Percentiles rank a stretch among this genome's conserved stretches.
Evolutionary conservation across 92 coral and sea anemone genomes (phyloP).

Genomic region (Palythoa caribaeorum): DNA sequence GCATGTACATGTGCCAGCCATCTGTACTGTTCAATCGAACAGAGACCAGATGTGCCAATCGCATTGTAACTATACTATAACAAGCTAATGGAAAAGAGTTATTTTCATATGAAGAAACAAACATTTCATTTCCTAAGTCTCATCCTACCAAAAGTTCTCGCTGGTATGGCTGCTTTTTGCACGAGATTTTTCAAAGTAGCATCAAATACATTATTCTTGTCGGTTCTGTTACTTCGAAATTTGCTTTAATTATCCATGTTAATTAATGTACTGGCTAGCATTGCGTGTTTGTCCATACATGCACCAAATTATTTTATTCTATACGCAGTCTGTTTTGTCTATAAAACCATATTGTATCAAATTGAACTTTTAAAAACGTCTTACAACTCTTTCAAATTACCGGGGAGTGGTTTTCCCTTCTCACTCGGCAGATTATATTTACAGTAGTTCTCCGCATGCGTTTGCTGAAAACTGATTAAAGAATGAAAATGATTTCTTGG

Average conservation of each 20-base stretch:
- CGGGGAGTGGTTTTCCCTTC: neutral
- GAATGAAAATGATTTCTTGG: neutral
- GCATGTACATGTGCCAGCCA: slow-evolving; percentile 13
- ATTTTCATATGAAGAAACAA: neutral
- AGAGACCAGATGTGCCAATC: slow-evolving; percentile 4
- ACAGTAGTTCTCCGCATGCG: neutral
- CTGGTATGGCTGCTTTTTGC: neutral
- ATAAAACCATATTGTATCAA: neutral
- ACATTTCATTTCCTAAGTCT: neutral
- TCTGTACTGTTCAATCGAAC: slow-evolving; percentile 20
- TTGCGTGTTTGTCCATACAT: neutral
- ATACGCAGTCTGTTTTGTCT: neutral
- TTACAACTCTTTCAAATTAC: neutral
- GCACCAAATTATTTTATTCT: neutral
- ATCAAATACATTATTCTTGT: neutral
- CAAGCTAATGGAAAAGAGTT: slow-evolving; percentile 2
- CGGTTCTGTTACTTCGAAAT: neutral
- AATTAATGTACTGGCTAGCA: neutral
- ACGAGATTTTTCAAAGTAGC: neutral
- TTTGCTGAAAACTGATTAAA: neutral
- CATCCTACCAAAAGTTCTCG: neutral
- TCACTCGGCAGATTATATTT: neutral
- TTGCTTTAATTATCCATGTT: neutral
- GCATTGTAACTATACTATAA: neutral
- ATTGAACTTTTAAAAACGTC: neutral